phyloP scores from a whole-genome alignment of 2,888 invertebrate genomes.

The Crematogaster levior region DNA sequence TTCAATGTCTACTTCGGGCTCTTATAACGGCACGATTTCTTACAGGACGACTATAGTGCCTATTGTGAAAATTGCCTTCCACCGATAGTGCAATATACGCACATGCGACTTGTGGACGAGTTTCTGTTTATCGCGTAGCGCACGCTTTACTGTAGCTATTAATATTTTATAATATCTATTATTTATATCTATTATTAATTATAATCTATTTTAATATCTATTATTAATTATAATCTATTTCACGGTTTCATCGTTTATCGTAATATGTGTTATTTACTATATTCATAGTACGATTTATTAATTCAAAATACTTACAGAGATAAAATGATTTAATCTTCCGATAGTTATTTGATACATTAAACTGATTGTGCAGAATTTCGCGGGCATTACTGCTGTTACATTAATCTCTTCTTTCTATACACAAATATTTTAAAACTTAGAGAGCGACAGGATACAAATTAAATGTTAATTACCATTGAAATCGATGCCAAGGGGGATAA shows the following conservation, averaged over 20 bases:
- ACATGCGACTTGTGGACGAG: slow-evolving; percentile 26
- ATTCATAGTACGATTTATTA: slow-evolving; percentile 15
- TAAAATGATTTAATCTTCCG: not conserved
- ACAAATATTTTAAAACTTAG: not conserved
- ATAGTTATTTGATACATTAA: not conserved
- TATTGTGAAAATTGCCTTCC: slow-evolving; percentile 61
- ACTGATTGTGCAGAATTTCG: not conserved
- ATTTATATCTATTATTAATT: not conserved
- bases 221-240: not conserved
- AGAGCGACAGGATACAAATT: not conserved
- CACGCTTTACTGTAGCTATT: not conserved
- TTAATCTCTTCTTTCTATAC: slow-evolving; percentile 6
- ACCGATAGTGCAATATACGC: slow-evolving; percentile 51
- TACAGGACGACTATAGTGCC: slow-evolving; percentile 58
- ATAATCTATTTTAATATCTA: too few species aligned
- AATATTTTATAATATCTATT: not conserved
- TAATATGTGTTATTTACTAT: not conserved
- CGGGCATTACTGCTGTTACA: not conserved
- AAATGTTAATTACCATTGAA: slow-evolving; percentile 8
- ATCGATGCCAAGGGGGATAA: slow-evolving; percentile 3
- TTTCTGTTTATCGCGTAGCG: not conserved
- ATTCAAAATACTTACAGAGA: not conserved
- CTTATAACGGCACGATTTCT: slow-evolving; percentile 64
- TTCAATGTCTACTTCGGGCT: slow-evolving; percentile 81
- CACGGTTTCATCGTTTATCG: not conserved